A percentile compares a stretch with the other conserved stretches of the same genome.
phyloP scores from a whole-genome alignment of 2,888 invertebrate species.

The Eurytoma californica region DNA sequence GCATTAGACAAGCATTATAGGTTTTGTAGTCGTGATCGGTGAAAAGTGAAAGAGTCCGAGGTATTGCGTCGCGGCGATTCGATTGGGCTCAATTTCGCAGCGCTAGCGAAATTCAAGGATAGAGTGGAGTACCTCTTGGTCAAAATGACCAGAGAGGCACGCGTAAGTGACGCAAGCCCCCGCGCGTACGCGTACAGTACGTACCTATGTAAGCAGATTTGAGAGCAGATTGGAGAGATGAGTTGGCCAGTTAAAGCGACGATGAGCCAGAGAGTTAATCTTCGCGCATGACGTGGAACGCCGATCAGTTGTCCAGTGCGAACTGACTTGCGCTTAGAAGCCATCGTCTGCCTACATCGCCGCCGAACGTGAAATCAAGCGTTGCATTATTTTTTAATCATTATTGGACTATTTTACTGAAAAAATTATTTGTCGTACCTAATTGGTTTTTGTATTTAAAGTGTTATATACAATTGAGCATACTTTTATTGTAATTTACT shows the following conservation, averaged over 20 bases:
- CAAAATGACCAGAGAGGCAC: constrained; percentile 48
- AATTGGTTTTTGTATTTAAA: no score
- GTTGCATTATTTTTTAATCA: no score
- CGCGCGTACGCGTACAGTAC: constrained; percentile 28
- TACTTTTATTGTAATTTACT: no score
- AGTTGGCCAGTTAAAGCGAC: neutral
- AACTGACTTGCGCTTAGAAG: constrained; percentile 51
- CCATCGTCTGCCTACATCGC: neutral
- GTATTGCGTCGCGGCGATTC: constrained; percentile 62
- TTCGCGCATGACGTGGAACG: constrained; percentile 33
- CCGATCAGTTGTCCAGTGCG: constrained; percentile 55
- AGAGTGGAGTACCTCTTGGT: constrained; percentile 54
- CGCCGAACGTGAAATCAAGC: neutral
- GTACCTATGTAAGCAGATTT: constrained; percentile 56
- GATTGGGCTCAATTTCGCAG: constrained; percentile 62
- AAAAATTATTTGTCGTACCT: no score
- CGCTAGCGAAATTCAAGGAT: constrained; percentile 63
- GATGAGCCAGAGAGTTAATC: constrained; percentile 13
- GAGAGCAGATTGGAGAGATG: constrained; percentile 7
- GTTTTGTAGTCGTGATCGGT: no score
- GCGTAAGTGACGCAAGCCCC: constrained; percentile 62
- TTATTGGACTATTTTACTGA: no score
- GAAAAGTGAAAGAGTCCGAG: constrained; percentile 14
- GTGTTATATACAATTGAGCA: no score
- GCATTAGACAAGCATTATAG: no score